Conservation (phyloP, 2,113 vertebrate genomes). For the Dicentrarchus labrax region DNA sequence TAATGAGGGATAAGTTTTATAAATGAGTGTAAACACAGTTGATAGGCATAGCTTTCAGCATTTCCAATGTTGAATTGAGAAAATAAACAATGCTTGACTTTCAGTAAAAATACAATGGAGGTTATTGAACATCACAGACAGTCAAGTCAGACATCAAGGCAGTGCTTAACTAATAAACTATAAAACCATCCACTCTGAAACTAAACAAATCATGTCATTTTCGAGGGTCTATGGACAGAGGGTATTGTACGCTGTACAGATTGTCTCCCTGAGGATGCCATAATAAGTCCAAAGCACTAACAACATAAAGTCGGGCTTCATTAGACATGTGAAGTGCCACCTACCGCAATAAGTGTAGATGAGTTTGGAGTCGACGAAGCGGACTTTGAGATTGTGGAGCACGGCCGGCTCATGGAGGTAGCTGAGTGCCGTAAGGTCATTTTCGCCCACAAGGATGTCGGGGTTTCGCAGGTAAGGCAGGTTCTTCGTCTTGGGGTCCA, state of each 20-base stretch:
- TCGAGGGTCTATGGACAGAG: too few relatives aligned
- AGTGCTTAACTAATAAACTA: slow-evolving; percentile 1
- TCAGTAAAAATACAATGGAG: background rate
- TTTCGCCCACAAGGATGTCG: slow-evolving; percentile 98
- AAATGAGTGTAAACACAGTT: background rate
- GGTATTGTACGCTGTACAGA: too few relatives aligned
- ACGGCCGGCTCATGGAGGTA: slow-evolving; percentile 98
- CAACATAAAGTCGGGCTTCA: background rate
- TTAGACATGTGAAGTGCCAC: slow-evolving; percentile 22
- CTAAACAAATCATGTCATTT: background rate
- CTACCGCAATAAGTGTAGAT: slow-evolving; percentile 99
- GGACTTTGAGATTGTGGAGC: slow-evolving; percentile 97
- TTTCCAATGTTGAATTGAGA: background rate
- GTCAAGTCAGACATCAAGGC: background rate
- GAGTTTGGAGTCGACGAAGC: slow-evolving; percentile 97
- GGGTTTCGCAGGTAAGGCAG: slow-evolving; percentile 96
- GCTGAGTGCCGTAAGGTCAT: slow-evolving; percentile 98
- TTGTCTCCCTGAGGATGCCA: too few relatives aligned
- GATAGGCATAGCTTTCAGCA: background rate
- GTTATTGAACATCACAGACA: background rate
- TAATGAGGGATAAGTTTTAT: background rate
- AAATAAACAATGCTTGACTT: slow-evolving; percentile 1
- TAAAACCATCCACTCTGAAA: background rate
- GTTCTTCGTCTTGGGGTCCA: slow-evolving; percentile 92
- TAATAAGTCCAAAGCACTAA: background rate